phyloP scores from a whole-genome alignment of 2,113 vertebrate genomes.

The Todiramphus saurophagus region DNA sequence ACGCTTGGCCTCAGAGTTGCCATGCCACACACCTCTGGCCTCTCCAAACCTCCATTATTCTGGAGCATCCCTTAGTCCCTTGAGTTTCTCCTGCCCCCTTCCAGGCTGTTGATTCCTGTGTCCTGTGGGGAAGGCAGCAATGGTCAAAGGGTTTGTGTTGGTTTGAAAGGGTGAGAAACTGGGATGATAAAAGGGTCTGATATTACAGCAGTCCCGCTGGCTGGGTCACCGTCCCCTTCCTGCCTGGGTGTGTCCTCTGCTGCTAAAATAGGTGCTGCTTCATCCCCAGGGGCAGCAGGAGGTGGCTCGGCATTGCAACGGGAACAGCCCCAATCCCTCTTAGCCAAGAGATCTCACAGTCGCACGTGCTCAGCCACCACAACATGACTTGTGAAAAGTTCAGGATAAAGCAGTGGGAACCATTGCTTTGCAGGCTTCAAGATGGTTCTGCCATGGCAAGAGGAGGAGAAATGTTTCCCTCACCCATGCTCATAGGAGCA shows the following conservation, averaged over 20 bases:
- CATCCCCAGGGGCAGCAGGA: neutral
- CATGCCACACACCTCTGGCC: neutral
- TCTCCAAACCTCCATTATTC: neutral
- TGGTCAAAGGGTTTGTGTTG: neutral
- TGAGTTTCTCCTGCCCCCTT: neutral
- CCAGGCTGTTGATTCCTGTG: neutral
- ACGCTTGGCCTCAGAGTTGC: rapidly evolving
- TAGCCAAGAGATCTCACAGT: rapidly evolving
- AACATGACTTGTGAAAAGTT: neutral
- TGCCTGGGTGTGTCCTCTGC: neutral
- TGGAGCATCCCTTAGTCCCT: neutral
- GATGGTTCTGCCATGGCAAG: neutral
- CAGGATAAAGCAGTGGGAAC: neutral
- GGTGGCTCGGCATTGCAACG: neutral
- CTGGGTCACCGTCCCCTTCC: neutral
- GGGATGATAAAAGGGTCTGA: neutral
- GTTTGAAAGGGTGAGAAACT: neutral
- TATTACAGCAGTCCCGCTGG: neutral
- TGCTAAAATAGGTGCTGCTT: constrained; percentile 22
- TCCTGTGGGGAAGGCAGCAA: neutral
- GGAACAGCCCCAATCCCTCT: neutral
- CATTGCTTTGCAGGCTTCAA: neutral
- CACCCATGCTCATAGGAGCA: rapidly evolving
- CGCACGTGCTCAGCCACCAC: neutral
- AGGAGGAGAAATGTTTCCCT: neutral